These are phyloP conservation scores for Genyomyrus donnyi DNA, from an alignment of 2,113 vertebrate species.

Conservation along the genomic window DNA sequence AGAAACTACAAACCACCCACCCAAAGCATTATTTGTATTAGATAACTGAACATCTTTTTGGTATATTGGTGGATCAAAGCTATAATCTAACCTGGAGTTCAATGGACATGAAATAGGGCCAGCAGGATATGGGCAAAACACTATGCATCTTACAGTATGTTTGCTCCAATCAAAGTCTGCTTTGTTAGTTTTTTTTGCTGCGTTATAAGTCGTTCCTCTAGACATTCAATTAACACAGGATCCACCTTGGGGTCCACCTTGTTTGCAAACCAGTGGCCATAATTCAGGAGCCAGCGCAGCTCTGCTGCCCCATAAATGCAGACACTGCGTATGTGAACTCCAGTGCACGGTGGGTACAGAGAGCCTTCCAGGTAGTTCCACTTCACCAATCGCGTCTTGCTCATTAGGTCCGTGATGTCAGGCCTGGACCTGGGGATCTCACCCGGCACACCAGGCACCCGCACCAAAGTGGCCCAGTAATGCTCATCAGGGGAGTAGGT, in stretches of 20 bases:
- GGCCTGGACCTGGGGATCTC: conserved; percentile 61
- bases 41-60: not conserved
- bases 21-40: not conserved
- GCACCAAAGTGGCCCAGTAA: conserved; percentile 84
- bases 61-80: not conserved
- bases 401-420: conserved; percentile 81
- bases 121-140: not conserved
- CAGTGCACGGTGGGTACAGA: conserved; percentile 78
- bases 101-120: not conserved
- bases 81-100: not conserved
- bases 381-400: conserved; percentile 85
- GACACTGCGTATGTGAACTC: conserved; percentile 74
- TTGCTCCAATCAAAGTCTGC: not conserved
- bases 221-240: conserved; percentile 78
- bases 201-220: conserved; percentile 77
- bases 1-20: not conserved
- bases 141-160: not conserved
- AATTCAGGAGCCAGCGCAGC: conserved; percentile 80
- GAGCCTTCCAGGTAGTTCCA: conserved; percentile 77
- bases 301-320: conserved; percentile 81
- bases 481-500: conserved; percentile 91
- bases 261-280: conserved; percentile 89
- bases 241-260: conserved; percentile 89
- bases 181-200: conserved; percentile 44
- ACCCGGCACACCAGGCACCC: conserved; percentile 76